A percentile compares a stretch with the other conserved stretches of the same genome.
Evolutionary conservation across 2,113 vertebrate genomes (phyloP).

Genomic region (Python bivittatus): DNA sequence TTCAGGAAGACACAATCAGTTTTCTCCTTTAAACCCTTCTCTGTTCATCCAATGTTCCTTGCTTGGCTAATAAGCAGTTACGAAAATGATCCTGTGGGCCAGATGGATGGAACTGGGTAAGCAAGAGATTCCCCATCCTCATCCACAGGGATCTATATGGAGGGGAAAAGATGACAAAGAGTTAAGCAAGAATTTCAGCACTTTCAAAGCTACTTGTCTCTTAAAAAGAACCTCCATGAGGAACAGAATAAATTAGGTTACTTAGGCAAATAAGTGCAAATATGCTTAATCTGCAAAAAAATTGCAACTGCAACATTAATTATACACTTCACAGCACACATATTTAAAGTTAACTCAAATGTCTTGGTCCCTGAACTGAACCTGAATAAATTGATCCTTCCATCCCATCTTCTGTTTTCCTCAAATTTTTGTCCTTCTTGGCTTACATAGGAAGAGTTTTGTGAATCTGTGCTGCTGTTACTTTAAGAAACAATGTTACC

Average conservation of each 20-base stretch:
- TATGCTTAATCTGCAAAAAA: not conserved
- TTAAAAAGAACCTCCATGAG: not conserved
- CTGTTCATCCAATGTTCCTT: not conserved
- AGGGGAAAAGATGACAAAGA: not conserved
- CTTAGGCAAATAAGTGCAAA: not conserved
- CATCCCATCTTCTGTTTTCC: not conserved
- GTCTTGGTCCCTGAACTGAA: not conserved
- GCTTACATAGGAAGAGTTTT: not conserved
- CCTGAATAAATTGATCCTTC: not conserved
- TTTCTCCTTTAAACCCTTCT: not conserved
- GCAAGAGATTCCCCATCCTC: not conserved
- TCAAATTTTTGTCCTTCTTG: not conserved
- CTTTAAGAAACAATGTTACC: not conserved
- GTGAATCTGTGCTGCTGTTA: not conserved
- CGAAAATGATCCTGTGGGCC: not conserved
- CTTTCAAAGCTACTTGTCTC: not conserved
- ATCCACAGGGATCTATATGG: not conserved
- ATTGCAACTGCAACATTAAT: not conserved
- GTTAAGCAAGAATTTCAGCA: too few species aligned
- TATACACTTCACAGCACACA: not conserved
- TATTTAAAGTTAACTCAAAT: not conserved
- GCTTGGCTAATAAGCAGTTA: not conserved
- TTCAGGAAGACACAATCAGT: not conserved
- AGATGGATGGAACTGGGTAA: not conserved
- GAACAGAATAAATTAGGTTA: not conserved